These are phyloP conservation scores for Tylochromis polylepis DNA, from an alignment of 2,113 vertebrate genomes.

Conservation along the genomic window DNA sequence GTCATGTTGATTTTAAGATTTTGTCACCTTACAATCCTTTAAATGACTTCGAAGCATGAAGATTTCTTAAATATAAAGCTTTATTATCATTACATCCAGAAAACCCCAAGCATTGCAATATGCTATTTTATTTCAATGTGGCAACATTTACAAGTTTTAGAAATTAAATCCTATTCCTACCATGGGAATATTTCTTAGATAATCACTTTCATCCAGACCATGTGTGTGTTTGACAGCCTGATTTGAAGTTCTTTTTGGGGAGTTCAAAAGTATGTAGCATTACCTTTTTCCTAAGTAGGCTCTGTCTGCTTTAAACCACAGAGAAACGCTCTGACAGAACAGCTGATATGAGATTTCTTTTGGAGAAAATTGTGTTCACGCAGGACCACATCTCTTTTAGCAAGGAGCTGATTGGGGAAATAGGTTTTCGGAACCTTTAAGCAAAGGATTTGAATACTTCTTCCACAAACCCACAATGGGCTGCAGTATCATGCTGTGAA, in stretches of 20 bases:
- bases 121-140: fast-evolving
- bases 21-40: not conserved
- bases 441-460: not conserved
- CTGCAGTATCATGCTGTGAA: not conserved
- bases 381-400: not conserved
- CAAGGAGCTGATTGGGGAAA: not conserved
- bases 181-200: not conserved
- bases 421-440: not conserved
- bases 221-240: not conserved
- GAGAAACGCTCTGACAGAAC: not conserved
- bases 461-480: not conserved
- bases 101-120: not conserved
- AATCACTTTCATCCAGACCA: not conserved
- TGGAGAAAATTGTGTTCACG: not conserved
- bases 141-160: not conserved
- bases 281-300: not conserved
- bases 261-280: not conserved
- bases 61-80: not conserved
- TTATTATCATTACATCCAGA: not conserved
- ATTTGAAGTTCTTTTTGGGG: not conserved
- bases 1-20: not conserved
- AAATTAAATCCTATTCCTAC: not conserved
- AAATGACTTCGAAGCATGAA: not conserved
- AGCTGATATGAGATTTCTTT: not conserved
- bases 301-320: not conserved